Percentiles rank a stretch among this genome's conserved stretches.
Conservation (phyloP, 92 coral and sea anemone species). For the Umimayanthus kanabou region DNA sequence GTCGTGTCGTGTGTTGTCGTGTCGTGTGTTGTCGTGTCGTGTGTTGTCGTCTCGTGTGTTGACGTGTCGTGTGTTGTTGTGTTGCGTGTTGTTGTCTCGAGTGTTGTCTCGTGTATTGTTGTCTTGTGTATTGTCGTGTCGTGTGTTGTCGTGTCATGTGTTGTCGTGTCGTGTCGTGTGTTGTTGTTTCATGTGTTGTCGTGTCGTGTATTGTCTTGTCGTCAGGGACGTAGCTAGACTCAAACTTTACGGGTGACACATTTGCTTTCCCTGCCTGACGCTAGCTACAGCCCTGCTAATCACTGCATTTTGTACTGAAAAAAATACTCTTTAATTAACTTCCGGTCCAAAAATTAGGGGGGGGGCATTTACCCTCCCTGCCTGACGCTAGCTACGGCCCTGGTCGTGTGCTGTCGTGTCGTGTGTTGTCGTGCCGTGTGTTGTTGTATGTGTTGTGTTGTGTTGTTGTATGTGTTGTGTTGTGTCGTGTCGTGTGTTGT, state of each 20-base stretch:
- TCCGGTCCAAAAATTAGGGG: too few relatives aligned
- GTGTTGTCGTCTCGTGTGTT: not conserved
- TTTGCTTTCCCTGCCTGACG: not conserved
- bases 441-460: not conserved
- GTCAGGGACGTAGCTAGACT: too few relatives aligned
- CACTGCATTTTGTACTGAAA: not conserved
- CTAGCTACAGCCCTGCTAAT: not conserved
- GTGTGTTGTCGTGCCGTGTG: not conserved
- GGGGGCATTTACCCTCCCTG: too few relatives aligned
- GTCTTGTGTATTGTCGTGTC: not conserved
- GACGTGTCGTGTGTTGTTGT: not conserved
- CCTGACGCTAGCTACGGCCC: too few relatives aligned
- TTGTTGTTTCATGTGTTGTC: not conserved
- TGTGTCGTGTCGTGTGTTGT: not conserved
- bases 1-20: not conserved
- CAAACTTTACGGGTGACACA: too few relatives aligned
- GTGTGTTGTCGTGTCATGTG: not conserved
- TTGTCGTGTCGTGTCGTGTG: too few relatives aligned
- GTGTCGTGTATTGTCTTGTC: not conserved
- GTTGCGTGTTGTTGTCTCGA: too few relatives aligned
- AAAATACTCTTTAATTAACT: too few relatives aligned
- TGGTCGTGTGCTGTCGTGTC: not conserved
- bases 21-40: not conserved
- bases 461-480: not conserved
- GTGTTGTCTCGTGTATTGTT: not conserved